Percentiles rank a stretch among this genome's conserved stretches.
Evolutionary conservation across 2,888 invertebrate species (phyloP).

Genomic region (Sarcophaga rosellei): DNA sequence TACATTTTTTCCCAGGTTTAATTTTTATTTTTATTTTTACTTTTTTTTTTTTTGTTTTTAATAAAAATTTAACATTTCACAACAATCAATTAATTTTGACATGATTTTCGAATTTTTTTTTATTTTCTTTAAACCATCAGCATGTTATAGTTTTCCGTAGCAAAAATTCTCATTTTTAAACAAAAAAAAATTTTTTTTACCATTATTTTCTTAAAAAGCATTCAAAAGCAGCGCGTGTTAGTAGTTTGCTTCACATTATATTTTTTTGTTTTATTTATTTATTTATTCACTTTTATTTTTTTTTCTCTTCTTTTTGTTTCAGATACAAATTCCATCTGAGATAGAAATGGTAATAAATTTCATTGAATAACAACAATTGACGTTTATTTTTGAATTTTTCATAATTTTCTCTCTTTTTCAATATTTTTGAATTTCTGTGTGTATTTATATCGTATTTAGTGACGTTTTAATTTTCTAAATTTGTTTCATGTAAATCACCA

Average conservation of each 20-base stretch:
- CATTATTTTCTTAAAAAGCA: slow-evolving; percentile 5
- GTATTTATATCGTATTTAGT: slow-evolving; percentile 4
- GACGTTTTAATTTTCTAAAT: slow-evolving; percentile 34
- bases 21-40: not conserved
- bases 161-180: too few relatives aligned
- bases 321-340: slow-evolving; percentile 9
- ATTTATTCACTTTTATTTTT: slow-evolving; percentile 1
- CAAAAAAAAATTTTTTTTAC: not conserved
- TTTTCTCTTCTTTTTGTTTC: not conserved
- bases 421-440: too few relatives aligned
- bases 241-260: not conserved
- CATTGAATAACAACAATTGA: slow-evolving; percentile 50
- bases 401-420: not conserved
- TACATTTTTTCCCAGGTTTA: slow-evolving; percentile 33
- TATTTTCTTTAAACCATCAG: too few relatives aligned
- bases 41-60: not conserved
- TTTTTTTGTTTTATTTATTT: slow-evolving; percentile 1
- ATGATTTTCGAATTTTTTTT: slow-evolving; percentile 24
- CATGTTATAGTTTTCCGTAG: too few relatives aligned
- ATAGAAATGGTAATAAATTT: slow-evolving; percentile 57
- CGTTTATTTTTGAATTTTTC: slow-evolving; percentile 50
- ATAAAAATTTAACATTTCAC: slow-evolving; percentile 50
- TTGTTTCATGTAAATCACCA: not conserved
- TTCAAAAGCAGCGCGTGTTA: slow-evolving; percentile 18
- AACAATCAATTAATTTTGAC: slow-evolving; percentile 56